A percentile compares a stretch with the other conserved stretches of the same genome.
These are phyloP conservation scores for Pachydiplax longipennis DNA, from an alignment of 2,888 invertebrate genomes.

Conservation along the genomic window DNA sequence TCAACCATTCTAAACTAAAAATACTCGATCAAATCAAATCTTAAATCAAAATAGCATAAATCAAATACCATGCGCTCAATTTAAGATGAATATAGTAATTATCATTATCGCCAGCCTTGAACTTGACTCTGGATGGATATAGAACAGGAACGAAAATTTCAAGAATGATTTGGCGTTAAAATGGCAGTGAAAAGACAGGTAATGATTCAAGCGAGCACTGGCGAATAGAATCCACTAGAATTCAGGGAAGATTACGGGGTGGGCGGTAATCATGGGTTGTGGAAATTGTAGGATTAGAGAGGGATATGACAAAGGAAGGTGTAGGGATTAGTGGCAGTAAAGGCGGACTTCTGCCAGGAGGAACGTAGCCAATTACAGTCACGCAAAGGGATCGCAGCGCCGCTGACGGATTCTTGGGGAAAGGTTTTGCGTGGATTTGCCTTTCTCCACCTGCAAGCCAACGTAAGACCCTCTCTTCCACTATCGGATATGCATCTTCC, in stretches of 20 bases:
- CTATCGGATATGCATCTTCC: not conserved
- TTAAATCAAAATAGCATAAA: no score
- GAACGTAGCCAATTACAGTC: constrained; percentile 39
- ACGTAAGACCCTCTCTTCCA: not conserved
- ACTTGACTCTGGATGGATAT: no score
- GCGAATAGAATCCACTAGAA: not conserved
- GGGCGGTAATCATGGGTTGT: not conserved
- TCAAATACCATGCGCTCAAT: no score
- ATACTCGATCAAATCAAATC: no score
- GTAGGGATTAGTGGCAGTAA: constrained; percentile 23
- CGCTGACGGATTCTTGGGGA: not conserved
- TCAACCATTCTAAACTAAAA: no score
- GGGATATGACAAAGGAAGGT: not conserved
- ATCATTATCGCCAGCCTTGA: no score
- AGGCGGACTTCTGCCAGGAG: constrained; percentile 21
- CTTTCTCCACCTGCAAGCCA: constrained; percentile 4
- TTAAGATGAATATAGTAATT: no score
- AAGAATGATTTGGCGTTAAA: no score
- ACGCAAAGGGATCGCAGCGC: not conserved
- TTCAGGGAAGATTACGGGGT: not conserved
- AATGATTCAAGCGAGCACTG: no score
- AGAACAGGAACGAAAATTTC: no score
- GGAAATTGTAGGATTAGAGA: not conserved
- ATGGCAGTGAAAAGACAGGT: no score
- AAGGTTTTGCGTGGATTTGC: constrained; percentile 10